Base-by-base conservation (phyloP, 2,113 vertebrate species). In the Falco punctatus region DNA sequence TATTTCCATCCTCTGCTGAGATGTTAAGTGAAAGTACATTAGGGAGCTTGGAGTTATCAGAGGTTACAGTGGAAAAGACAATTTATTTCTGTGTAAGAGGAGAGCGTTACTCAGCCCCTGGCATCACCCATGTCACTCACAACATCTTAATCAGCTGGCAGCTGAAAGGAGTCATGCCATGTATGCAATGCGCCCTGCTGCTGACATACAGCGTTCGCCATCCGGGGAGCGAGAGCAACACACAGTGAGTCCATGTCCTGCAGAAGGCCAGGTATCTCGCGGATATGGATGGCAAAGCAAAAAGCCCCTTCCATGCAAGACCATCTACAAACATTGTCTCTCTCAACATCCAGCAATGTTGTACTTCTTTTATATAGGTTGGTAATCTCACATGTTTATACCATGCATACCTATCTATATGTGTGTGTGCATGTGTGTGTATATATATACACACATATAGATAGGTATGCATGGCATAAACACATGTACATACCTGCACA, bases 401-500 rank as follows among this genome's bases (percentile, higher is more conserved):
- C 21, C 35, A 33, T 27, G 7, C 23, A 21, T 64, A 51, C 5
- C 23, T 32, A 2, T 30, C 2, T 13, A 1, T n/a, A 2, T 27
- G 9, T 66, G 3, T 55, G 11, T 51, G 32, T 51, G 6, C 6
- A 24, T 42, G 42, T 42, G 58, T 52, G 2, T 42, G 4, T 28
- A 17, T 13, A 49, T 10, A 18, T 33, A 24, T 46, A 33, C 9
- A 8, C 23, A 15, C 23, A 15, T 8, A 28, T 23, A 23, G 48
- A 24, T 20, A 26, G 26, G 11, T 67, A 27, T 51, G 6, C 14
- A 16, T 46, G 19, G 7, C 38, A 32, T 19, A 49, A 44, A 38
- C 10, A 23, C 20, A 48, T 7, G 1, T 21, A 49, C 11, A 66
- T 7, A 10, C 19, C 6, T 28, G 28, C 4, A 49, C 24, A 46